Evolutionary conservation across 2,888 invertebrate species (phyloP).

Genomic region (Tenthredo amoena): DNA sequence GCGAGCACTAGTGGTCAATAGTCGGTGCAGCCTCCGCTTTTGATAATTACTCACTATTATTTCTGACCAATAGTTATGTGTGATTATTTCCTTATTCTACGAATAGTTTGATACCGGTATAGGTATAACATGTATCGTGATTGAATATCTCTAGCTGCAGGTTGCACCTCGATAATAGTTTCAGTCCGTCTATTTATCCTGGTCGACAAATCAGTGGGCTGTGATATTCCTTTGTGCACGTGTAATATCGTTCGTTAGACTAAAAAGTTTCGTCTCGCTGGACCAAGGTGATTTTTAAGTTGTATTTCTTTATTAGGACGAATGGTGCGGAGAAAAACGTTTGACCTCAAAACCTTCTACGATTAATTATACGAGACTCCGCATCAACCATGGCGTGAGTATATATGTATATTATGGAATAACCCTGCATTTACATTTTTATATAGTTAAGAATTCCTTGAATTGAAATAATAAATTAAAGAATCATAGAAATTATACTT

Average conservation of each 20-base stretch:
- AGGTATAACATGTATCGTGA: background rate
- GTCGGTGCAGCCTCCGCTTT: slow-evolving; percentile 13
- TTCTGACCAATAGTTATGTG: background rate
- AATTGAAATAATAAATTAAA: background rate
- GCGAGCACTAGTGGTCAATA: slow-evolving; percentile 29
- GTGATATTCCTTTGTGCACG: background rate
- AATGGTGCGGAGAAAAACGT: slow-evolving; percentile 34
- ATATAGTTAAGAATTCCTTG: background rate
- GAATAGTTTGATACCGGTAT: background rate
- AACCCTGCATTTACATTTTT: background rate
- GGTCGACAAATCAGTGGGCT: background rate
- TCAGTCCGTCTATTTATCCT: background rate
- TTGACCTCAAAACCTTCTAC: slow-evolving; percentile 44
- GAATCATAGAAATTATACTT: background rate
- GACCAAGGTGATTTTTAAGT: slow-evolving; percentile 35
- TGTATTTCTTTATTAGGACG: slow-evolving; percentile 40
- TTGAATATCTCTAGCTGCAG: background rate
- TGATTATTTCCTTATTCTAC: background rate
- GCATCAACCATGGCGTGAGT: slow-evolving; percentile 49
- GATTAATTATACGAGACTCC: slow-evolving; percentile 11
- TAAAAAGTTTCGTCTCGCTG: slow-evolving; percentile 23
- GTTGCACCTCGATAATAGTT: background rate
- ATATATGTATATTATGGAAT: background rate
- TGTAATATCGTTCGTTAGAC: too few species aligned
- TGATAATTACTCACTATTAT: slow-evolving; percentile 22